Evolutionary conservation across 2,888 invertebrate genomes (phyloP), one percentile per base, ranked within the genome.

Genomic region (Tachina lurida): DNA sequence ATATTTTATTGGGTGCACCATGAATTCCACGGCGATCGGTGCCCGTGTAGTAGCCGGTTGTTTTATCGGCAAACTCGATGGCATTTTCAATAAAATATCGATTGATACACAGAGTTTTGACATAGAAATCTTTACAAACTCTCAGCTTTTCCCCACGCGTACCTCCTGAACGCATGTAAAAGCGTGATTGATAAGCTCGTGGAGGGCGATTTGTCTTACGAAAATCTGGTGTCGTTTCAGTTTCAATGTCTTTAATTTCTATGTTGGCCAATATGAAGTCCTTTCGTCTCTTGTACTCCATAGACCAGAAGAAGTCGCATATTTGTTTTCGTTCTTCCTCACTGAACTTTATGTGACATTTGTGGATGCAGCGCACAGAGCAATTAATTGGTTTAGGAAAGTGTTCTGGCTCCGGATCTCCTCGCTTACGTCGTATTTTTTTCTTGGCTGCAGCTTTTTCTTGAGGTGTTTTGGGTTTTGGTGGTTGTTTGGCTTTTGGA

Each of bases 201-300:
- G 83, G 77, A 0, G 87, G 86, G 9, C 88, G 87, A 56, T 86
- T 81, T 43, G 87, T 84, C 75, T 84, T 88, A 13, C 88, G 87
- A 74, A 87, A 88, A 58, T 88, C 83, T 12, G 77, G 73, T 1
- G 87, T 83, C 2, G 84, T 87, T 60, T 85, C 73, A 1, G 78
- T 80, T 49, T 75, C 81, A 19, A 87, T 84, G n/a, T 87, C 86
- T 47, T 84, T 87, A 2, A 87, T 76, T 79, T 88, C 88, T 43
- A 88, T 85, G n/a, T 84, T 86, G 0, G 87, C 86, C 45, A 87
- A 62, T 22, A 88, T 80, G 41, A 86, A 88, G 71, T 88, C 88
- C 70, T 88, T 88, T 9, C 87, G 87, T 0, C 87, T 84, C 39
- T 88, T 88, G 15, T 81, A 88, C 41, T 88, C 87, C 84, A 88